These are phyloP conservation scores for Drosophila baimaii DNA, from an alignment of 1,140 invertebrate genomes.

Conservation along the genomic window DNA sequence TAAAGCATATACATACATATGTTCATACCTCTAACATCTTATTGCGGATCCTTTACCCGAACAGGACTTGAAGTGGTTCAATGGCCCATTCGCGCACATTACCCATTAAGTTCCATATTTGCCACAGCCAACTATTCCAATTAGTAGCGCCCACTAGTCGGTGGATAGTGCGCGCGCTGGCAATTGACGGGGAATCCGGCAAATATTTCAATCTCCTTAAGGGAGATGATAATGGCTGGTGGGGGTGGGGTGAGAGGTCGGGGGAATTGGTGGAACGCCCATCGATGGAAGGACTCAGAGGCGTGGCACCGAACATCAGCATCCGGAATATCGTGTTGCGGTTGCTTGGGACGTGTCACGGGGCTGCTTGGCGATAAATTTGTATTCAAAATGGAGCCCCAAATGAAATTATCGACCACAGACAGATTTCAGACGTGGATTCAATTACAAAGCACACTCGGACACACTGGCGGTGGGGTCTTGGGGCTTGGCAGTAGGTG, in stretches of 20 bases:
- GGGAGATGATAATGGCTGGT: neutral
- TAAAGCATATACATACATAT: too few species aligned
- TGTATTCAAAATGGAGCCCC: slow-evolving; percentile 71
- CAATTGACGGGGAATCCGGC: slow-evolving; percentile 21
- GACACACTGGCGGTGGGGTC: slow-evolving; percentile 37
- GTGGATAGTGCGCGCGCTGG: neutral
- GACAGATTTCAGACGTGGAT: slow-evolving; percentile 81
- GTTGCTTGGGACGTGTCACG: slow-evolving; percentile 37
- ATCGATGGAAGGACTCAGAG: neutral
- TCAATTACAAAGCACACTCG: slow-evolving; percentile 73
- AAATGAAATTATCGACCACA: slow-evolving; percentile 81
- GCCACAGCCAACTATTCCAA: slow-evolving; percentile 36
- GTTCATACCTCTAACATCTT: too few species aligned
- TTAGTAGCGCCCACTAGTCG: slow-evolving; percentile 24
- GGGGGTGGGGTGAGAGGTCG: neutral
- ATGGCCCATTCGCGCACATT: slow-evolving; percentile 12
- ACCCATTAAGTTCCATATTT: slow-evolving; percentile 7
- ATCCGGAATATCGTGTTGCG: slow-evolving; percentile 37
- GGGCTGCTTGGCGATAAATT: slow-evolving; percentile 51
- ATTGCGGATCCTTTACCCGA: neutral
- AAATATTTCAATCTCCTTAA: slow-evolving; percentile 31
- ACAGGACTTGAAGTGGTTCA: neutral
- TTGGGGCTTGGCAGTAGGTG: slow-evolving; percentile 5
- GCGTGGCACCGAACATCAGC: slow-evolving; percentile 24
- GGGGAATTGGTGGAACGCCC: neutral